phyloP scores from a whole-genome alignment of 1,140 invertebrate genomes.

The Holcopasites calliopsidis region DNA sequence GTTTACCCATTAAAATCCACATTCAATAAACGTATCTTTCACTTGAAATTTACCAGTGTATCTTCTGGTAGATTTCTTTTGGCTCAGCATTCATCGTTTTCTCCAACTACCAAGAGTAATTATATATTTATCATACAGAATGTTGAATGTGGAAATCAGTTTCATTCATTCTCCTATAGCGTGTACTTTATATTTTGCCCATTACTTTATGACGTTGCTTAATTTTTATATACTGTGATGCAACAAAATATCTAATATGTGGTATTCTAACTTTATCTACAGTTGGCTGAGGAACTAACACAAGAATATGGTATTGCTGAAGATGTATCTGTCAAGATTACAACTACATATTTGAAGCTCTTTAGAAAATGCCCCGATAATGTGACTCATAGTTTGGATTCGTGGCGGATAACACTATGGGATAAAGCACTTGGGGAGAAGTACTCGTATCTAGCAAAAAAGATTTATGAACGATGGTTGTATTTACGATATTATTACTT shows the following conservation, averaged over 20 bases:
- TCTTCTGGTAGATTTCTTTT: not conserved
- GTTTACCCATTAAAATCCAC: slow-evolving; percentile 52
- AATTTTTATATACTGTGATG: not conserved
- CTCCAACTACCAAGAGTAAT: not conserved
- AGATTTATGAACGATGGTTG: slow-evolving; percentile 88
- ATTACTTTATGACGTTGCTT: slow-evolving; percentile 50
- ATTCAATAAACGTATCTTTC: slow-evolving; percentile 52
- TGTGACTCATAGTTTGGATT: slow-evolving; percentile 84
- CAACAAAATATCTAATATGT: slow-evolving; percentile 6
- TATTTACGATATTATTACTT: slow-evolving; percentile 87
- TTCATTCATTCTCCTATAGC: slow-evolving; percentile 47
- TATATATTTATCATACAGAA: slow-evolving; percentile 4
- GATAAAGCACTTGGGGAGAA: slow-evolving; percentile 86
- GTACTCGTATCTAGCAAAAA: slow-evolving; percentile 85
- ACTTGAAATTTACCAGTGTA: not conserved
- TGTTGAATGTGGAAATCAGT: slow-evolving; percentile 59
- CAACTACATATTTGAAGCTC: slow-evolving; percentile 84
- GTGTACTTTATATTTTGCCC: slow-evolving; percentile 52
- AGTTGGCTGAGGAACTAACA: slow-evolving; percentile 86
- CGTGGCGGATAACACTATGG: slow-evolving; percentile 89
- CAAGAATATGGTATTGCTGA: slow-evolving; percentile 84
- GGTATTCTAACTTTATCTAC: slow-evolving; percentile 68
- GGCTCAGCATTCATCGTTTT: not conserved
- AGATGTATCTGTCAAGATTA: slow-evolving; percentile 82
- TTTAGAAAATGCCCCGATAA: slow-evolving; percentile 90